These are phyloP conservation scores for Drosophila equinoxialis DNA, from an alignment of 1,140 invertebrate genomes.

Conservation along the genomic window DNA sequence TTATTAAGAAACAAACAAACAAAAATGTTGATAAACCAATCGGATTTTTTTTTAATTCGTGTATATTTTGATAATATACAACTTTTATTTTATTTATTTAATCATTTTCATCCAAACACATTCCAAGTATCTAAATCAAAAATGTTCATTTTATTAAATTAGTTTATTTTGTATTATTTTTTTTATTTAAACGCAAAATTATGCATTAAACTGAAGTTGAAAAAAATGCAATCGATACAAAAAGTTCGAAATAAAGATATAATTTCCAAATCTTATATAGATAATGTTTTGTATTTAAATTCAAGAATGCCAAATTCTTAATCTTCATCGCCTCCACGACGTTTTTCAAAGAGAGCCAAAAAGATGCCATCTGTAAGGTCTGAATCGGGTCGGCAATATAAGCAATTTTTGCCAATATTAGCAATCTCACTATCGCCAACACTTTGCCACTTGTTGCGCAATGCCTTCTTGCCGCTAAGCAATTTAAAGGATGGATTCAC, in stretches of 20 bases:
- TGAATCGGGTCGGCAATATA: conserved; percentile 89
- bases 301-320: neutral
- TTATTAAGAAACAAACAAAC: conserved; percentile 33
- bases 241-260: conserved; percentile 40
- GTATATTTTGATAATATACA: conserved; percentile 45
- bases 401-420: conserved; percentile 88
- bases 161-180: neutral
- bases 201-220: conserved; percentile 40
- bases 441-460: conserved; percentile 87
- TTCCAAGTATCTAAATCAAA: conserved; percentile 1
- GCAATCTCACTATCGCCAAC: conserved; percentile 86
- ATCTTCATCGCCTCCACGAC: conserved; percentile 63
- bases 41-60: conserved; percentile 58
- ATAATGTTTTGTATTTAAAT: neutral
- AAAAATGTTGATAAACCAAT: neutral
- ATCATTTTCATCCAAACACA: conserved; percentile 24
- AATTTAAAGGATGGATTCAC: conserved; percentile 86
- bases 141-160: neutral
- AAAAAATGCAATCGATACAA: conserved; percentile 22
- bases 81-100: conserved; percentile 49
- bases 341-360: conserved; percentile 92
- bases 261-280: conserved; percentile 28
- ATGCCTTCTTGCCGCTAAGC: conserved; percentile 85
- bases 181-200: conserved; percentile 24
- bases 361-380: conserved; percentile 97